Conservation (phyloP, 2,888 invertebrate species). For the Melolontha melolontha region DNA sequence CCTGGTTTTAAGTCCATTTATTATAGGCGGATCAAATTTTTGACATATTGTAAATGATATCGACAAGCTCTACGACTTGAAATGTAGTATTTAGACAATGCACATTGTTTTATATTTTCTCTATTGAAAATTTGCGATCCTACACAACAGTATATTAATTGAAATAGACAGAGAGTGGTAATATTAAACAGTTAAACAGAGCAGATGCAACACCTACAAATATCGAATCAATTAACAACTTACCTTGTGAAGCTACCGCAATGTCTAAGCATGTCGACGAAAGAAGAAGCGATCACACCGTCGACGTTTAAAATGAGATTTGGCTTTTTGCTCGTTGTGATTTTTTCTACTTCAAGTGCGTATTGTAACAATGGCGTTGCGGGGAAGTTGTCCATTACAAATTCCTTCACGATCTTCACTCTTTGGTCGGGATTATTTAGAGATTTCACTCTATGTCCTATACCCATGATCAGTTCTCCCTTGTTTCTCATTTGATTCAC, state of each 20-base stretch:
- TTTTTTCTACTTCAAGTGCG: slow-evolving; percentile 97
- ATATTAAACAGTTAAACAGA: too few relatives aligned
- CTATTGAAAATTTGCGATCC: too few relatives aligned
- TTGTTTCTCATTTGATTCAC: slow-evolving; percentile 97
- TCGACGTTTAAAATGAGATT: slow-evolving; percentile 99
- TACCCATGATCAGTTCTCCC: slow-evolving; percentile 99
- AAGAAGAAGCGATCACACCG: slow-evolving; percentile 96
- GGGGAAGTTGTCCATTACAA: slow-evolving; percentile 93
- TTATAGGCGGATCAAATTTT: too few relatives aligned
- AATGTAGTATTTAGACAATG: too few relatives aligned
- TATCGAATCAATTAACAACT: too few relatives aligned
- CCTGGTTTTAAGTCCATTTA: too few relatives aligned
- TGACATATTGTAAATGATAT: too few relatives aligned
- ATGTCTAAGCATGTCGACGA: slow-evolving; percentile 95
- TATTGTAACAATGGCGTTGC: slow-evolving; percentile 94
- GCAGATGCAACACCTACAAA: too few relatives aligned
- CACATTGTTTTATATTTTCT: too few relatives aligned
- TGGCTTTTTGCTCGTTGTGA: slow-evolving; percentile 99
- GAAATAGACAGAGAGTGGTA: too few relatives aligned
- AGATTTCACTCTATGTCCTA: slow-evolving; percentile 91
- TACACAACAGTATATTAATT: too few relatives aligned
- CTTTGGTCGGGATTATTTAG: slow-evolving; percentile 99
- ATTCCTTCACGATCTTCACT: slow-evolving; percentile 96
- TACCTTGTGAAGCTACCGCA: slow-evolving; percentile 94
- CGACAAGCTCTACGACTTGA: too few relatives aligned